A percentile compares a stretch with the other conserved stretches of the same genome.
These are phyloP conservation scores for Podarcis muralis DNA, from an alignment of 2,113 vertebrate genomes.

Conservation along the genomic window DNA sequence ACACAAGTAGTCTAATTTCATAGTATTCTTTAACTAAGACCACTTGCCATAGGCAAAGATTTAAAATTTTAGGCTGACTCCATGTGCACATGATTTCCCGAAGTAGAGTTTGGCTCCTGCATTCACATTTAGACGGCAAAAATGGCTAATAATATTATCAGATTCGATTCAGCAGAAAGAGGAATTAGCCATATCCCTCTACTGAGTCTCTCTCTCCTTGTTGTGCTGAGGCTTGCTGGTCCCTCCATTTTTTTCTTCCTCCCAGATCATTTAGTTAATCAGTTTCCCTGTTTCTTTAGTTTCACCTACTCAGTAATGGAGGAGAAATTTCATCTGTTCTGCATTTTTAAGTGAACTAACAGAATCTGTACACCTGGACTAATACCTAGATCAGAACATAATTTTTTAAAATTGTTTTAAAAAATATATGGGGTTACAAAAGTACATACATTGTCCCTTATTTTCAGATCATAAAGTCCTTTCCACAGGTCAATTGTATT, in stretches of 20 bases:
- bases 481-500: no score
- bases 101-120: constrained; percentile 44
- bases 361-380: no score
- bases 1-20: constrained; percentile 45
- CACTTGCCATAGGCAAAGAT: constrained; percentile 53
- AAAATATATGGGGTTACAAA: no score
- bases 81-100: constrained; percentile 41
- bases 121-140: constrained; percentile 32
- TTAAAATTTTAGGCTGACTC: constrained; percentile 43
- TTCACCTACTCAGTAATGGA: background rate
- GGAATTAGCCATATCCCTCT: background rate
- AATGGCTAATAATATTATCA: background rate
- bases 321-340: no score
- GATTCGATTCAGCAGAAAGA: background rate
- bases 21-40: constrained; percentile 45
- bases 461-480: no score
- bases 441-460: no score
- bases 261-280: background rate
- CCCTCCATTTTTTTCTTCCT: background rate
- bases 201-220: no score
- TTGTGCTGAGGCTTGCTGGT: background rate
- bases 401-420: no score
- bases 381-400: no score
- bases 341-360: no score
- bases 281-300: background rate